Base-by-base conservation (phyloP, 2,888 invertebrate genomes). In the Euphydryas editha region DNA sequence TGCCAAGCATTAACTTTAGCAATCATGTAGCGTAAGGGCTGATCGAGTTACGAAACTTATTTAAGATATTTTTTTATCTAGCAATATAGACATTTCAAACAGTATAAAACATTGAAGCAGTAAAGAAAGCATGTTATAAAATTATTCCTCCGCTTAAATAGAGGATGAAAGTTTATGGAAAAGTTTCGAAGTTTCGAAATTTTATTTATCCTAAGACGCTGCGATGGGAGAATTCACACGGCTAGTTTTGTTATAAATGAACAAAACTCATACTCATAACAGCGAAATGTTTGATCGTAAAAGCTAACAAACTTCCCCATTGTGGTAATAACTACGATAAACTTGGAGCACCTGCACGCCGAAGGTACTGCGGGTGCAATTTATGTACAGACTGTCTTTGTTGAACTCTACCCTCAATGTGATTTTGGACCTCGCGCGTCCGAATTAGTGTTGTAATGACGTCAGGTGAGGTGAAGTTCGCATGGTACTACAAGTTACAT, bases 281-380 rank as follows among this genome's bases (percentile, higher is more conserved):
- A 36, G 36, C 20, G 39, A 42, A 59, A 18, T 20, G 47, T 59
- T 47, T 59, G 47, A 59, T 59, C 46, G 46, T 47, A 47, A 42
- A 59, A 47, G 59, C 44, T 59, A 47, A 51, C 24, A 13, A 30
- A 59, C 59, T 59, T 47, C 30, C 11, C 15, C 11, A 17, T 39
- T 42, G 21, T 42, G 39, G 39, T 37, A 20, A 42, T 59, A 46
- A 46, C 47, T 47, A 30, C 46, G 30, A 46, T 59, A 24, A 47
- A 59, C 36, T 59, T 59, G 36, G 20, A 59, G 39, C 62, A 62
- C 62, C 62, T 62, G 62, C 57, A 62, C 39, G 36, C 49, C 21
- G 42, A n/a, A 61, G 20, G 39, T 18, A 42, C 15, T 58, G 57
- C 21, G 30, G 30, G 54, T 30, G 11, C 17, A 24, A 36, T 54